Percentiles rank a stretch among this genome's conserved stretches.
phyloP scores from a whole-genome alignment of 1,140 invertebrate species.

The Sminthurides bifidus region DNA sequence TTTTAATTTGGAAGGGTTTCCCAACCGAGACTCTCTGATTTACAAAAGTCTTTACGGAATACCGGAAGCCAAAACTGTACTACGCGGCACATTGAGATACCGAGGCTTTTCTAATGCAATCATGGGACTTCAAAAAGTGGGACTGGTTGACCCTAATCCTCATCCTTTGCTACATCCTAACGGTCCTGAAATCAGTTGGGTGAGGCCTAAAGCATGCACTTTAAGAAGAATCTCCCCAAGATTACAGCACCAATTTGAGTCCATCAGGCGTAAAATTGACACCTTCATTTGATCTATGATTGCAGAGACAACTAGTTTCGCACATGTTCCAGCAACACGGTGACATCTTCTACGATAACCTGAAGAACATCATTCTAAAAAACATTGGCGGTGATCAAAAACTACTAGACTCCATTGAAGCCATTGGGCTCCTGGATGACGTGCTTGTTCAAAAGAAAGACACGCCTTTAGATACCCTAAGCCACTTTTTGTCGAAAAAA shows the following conservation, averaged over 20 bases:
- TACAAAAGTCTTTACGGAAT: conserved; percentile 82
- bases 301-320: conserved; percentile 70
- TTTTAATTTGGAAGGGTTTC: conserved; percentile 91
- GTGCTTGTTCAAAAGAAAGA: conserved; percentile 63
- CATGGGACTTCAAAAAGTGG: conserved; percentile 69
- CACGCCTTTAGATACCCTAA: conserved; percentile 84
- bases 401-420: conserved; percentile 60
- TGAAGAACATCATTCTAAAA: conserved; percentile 66
- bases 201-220: too few species aligned
- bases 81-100: conserved; percentile 31
- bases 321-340: conserved; percentile 64
- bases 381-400: conserved; percentile 53
- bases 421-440: conserved; percentile 76
- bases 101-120: conserved; percentile 79
- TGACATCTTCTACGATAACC: conserved; percentile 86
- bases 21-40: conserved; percentile 85
- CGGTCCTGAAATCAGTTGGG: conserved; percentile 94
- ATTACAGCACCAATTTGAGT: too few species aligned
- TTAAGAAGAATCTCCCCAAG: too few species aligned
- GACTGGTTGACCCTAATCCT: conserved; percentile 72
- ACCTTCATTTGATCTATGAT: conserved; percentile 22
- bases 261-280: too few species aligned
- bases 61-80: conserved; percentile 41
- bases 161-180: conserved; percentile 81
- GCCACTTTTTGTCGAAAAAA: conserved; percentile 75